phyloP scores from a whole-genome alignment of 2,888 invertebrate species.

The Tipula unca region DNA sequence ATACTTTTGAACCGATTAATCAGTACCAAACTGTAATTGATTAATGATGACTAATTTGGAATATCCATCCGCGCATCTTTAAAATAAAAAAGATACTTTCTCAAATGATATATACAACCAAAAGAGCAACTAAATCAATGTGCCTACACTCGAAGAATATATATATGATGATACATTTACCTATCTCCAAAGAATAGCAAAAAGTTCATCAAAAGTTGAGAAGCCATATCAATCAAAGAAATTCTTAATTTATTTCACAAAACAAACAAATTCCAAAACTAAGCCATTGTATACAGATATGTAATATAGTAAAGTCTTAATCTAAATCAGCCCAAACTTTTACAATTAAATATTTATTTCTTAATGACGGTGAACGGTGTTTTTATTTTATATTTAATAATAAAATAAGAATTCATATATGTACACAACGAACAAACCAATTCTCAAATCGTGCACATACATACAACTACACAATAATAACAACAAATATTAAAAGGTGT shows the following conservation, averaged over 20 bases:
- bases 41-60: background rate
- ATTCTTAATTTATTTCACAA: background rate
- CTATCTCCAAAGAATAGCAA: background rate
- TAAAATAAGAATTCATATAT: background rate
- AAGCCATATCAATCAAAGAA: background rate
- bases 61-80: background rate
- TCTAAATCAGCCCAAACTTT: background rate
- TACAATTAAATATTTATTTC: conserved; percentile 1
- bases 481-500: background rate
- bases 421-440: background rate
- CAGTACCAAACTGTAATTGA: background rate
- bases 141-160: background rate
- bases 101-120: no score
- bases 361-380: background rate
- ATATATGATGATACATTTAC: background rate
- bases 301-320: background rate
- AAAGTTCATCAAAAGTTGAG: background rate
- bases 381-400: background rate
- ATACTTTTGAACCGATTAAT: background rate
- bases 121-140: no score
- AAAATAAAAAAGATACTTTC: no score
- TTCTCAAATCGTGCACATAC: background rate
- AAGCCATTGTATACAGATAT: background rate
- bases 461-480: background rate
- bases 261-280: background rate